A percentile compares a stretch with the other conserved stretches of the same genome.
phyloP scores from a whole-genome alignment of 2,113 vertebrate genomes.

The Pipra filicauda region DNA sequence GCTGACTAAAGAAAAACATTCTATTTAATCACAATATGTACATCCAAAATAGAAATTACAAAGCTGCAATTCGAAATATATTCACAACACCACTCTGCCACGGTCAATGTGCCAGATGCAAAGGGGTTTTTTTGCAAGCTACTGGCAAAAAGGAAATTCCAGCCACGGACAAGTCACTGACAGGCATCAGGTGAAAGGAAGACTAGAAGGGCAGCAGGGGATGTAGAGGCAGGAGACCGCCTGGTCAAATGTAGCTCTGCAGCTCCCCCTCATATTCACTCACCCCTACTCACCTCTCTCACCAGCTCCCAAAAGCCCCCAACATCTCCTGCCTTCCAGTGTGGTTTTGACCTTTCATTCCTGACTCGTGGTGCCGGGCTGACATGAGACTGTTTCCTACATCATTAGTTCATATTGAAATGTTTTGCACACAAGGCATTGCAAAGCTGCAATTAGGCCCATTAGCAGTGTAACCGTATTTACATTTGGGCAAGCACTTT shows the following conservation, averaged over 20 bases:
- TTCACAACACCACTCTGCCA: neutral
- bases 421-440: neutral
- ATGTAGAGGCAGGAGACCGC: neutral
- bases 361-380: neutral
- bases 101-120: neutral
- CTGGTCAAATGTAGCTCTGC: neutral
- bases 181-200: neutral
- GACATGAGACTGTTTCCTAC: neutral
- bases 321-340: accelerated
- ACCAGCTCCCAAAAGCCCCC: neutral
- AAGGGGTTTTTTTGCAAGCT: neutral
- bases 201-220: neutral
- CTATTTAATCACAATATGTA: constrained; percentile 47
- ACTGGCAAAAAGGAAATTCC: neutral
- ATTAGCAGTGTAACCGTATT: neutral
- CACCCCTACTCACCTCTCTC: neutral
- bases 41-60: constrained; percentile 37
- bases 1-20: constrained; percentile 1
- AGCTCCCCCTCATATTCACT: neutral
- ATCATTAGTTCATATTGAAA: neutral
- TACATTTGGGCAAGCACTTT: neutral
- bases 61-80: neutral
- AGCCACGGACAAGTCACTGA: neutral
- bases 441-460: neutral
- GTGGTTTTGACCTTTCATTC: neutral